Base-by-base conservation (phyloP, 2,113 vertebrate genomes). In the Murina feae region DNA sequence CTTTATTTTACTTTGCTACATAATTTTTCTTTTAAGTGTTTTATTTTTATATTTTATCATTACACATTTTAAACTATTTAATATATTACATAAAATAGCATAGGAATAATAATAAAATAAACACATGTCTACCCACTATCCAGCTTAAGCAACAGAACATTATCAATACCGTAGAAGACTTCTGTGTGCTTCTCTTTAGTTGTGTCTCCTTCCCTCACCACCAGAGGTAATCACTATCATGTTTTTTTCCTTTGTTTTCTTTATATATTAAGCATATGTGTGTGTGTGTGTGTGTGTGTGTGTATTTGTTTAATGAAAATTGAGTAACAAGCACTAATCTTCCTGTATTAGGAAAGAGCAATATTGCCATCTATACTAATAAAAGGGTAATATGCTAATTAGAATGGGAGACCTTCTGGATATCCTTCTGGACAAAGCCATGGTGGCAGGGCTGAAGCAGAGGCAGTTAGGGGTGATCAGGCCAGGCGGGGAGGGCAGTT, bases 1-100 rank as follows among this genome's bases (percentile, higher is more conserved):
- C 35, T 85, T 18, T 47, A 75, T 86, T 92, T 72, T 69, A 79
- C 75, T 92, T 93, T 89, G 78, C 21, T 58, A 60, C 6, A 79
- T 25, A 63, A 25, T 72, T 89, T 93, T 76, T n/a, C 2, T 78
- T 63, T 58, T 86, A 53, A 55, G 16, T 49, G 9, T 74, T 89
- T 86, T 37, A 4, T 75, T 86, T 51, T 82, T 39, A 5, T 65
- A 42, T 76, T 51, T 87, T 89, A 55, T 81, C 53, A 49, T 89
- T 92, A 85, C 25, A 72, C 17, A 66, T 83, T n/a, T 92, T 37
- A 76, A 90, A 37, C 5, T 82, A 65, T 84, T 93, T 87, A 86
- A n/a, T 72, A 66, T 78, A 23, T 91, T 20, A 68, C 39, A 84
- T 44, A 28, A 86, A 91, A 79, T 49, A 86, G 32, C 21, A 85